These are phyloP conservation scores for Pao palembangensis DNA, from an alignment of 2,113 vertebrate species.

Conservation along the genomic window DNA sequence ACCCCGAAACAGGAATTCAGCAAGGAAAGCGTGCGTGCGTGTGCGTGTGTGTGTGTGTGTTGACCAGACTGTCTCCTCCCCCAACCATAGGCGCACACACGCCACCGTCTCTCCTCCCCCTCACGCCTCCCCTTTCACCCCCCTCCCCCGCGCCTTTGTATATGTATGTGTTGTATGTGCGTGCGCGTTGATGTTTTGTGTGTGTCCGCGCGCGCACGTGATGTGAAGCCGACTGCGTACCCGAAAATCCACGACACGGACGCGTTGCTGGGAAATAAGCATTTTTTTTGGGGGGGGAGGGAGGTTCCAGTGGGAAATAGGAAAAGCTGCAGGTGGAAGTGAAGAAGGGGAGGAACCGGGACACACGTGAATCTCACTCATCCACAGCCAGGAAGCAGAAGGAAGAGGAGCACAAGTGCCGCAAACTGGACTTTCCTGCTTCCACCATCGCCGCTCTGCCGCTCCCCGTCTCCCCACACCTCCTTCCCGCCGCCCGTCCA, in stretches of 20 bases:
- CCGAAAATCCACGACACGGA: slow-evolving; percentile 49
- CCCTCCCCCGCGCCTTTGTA: slow-evolving; percentile 47
- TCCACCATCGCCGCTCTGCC: slow-evolving; percentile 49
- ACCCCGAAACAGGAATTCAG: slow-evolving; percentile 61
- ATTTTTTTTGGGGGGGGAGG: neutral
- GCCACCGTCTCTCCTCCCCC: slow-evolving; percentile 48
- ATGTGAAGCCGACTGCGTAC: slow-evolving; percentile 45
- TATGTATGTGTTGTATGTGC: slow-evolving; percentile 33
- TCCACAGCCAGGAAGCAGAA: slow-evolving; percentile 33
- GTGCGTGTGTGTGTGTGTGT: slow-evolving; percentile 38
- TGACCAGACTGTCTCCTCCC: slow-evolving; percentile 73
- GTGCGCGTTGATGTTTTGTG: slow-evolving; percentile 21
- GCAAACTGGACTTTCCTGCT: slow-evolving; percentile 61
- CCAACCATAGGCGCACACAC: slow-evolving; percentile 50
- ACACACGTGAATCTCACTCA: slow-evolving; percentile 54
- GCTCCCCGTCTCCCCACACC: slow-evolving; percentile 6
- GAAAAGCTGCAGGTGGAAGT: slow-evolving; percentile 15
- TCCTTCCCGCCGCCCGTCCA: slow-evolving; percentile 33
- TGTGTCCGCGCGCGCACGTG: slow-evolving; percentile 27
- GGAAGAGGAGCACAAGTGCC: slow-evolving; percentile 46
- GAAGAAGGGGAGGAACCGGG: slow-evolving; percentile 25
- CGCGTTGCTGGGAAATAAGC: slow-evolving; percentile 17
- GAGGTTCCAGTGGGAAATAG: neutral
- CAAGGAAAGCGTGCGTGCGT: slow-evolving; percentile 13
- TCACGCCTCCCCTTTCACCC: slow-evolving; percentile 1